Percentiles rank a stretch among this genome's conserved stretches.
Evolutionary conservation across 2,113 vertebrate genomes (phyloP).

Genomic region (Capra hircus): DNA sequence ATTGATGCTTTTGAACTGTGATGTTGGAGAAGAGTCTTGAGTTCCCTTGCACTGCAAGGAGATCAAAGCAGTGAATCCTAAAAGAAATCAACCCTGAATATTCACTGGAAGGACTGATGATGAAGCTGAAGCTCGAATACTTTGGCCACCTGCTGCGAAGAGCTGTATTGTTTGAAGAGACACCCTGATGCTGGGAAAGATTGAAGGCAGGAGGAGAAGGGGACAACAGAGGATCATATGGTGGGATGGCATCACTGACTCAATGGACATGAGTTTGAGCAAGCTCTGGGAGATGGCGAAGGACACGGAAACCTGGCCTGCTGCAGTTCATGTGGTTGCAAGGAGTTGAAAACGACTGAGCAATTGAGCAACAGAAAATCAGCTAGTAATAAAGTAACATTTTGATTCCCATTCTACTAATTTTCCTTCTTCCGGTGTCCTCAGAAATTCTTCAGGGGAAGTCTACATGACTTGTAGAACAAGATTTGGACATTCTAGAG

Average conservation of each 20-base stretch:
- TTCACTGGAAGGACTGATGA: not conserved
- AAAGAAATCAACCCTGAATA: not conserved
- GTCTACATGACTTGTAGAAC: not conserved
- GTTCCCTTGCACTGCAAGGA: not conserved
- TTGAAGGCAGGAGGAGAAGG: not conserved
- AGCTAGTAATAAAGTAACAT: not conserved
- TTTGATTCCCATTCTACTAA: not conserved
- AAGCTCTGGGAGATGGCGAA: accelerated
- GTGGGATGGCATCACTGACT: not conserved
- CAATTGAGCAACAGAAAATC: not conserved
- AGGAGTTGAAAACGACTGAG: not conserved
- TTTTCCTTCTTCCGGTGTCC: not conserved
- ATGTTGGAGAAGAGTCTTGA: not conserved
- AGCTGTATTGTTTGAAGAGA: not conserved
- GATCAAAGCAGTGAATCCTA: not conserved
- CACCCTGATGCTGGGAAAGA: not conserved
- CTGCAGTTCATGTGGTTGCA: not conserved
- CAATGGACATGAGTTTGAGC: not conserved
- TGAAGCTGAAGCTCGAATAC: not conserved
- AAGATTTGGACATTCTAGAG: not conserved
- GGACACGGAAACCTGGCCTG: not conserved
- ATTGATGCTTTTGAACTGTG: not conserved
- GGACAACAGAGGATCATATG: not conserved
- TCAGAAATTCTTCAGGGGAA: not conserved
- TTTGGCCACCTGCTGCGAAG: not conserved